Conservation (phyloP, 2,888 invertebrate species). For the Gisinianus flammeolus region DNA sequence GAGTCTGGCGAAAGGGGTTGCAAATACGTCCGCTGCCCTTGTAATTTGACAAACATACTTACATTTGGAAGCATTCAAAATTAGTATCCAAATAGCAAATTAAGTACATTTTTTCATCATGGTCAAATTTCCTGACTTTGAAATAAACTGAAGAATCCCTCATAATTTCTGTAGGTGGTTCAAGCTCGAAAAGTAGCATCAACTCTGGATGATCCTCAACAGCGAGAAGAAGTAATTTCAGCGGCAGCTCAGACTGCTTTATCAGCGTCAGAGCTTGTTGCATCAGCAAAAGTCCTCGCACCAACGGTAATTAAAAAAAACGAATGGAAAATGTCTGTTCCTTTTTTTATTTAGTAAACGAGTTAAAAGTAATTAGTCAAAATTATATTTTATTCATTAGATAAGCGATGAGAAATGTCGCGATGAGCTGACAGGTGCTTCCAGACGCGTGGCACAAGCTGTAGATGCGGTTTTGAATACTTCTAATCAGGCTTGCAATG, state of each 20-base stretch:
- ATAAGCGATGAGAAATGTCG: constrained; percentile 63
- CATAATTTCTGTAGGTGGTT: constrained; percentile 74
- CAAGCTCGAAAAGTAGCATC: constrained; percentile 96
- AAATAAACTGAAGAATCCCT: too few species aligned
- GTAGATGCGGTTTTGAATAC: constrained; percentile 87
- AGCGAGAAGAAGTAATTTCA: constrained; percentile 87
- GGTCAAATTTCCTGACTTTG: too few species aligned
- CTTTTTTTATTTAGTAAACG: neutral
- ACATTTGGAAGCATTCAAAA: too few species aligned
- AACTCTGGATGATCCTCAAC: constrained; percentile 77
- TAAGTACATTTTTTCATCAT: too few species aligned
- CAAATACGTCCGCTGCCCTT: constrained; percentile 85
- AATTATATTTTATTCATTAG: constrained; percentile 37
- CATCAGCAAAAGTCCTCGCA: constrained; percentile 92
- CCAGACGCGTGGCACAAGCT: constrained; percentile 88
- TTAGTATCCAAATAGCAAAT: too few species aligned
- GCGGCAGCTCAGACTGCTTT: constrained; percentile 96
- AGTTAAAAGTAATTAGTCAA: neutral
- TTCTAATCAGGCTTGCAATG: constrained; percentile 75
- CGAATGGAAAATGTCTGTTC: too few species aligned
- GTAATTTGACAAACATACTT: neutral
- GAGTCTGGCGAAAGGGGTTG: constrained; percentile 94
- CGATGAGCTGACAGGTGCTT: constrained; percentile 89
- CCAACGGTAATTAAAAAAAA: constrained; percentile 77
- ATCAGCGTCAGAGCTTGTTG: constrained; percentile 96